These are phyloP conservation scores for Fregata magnificens DNA, from an alignment of 2,113 vertebrate species.

Conservation along the genomic window DNA sequence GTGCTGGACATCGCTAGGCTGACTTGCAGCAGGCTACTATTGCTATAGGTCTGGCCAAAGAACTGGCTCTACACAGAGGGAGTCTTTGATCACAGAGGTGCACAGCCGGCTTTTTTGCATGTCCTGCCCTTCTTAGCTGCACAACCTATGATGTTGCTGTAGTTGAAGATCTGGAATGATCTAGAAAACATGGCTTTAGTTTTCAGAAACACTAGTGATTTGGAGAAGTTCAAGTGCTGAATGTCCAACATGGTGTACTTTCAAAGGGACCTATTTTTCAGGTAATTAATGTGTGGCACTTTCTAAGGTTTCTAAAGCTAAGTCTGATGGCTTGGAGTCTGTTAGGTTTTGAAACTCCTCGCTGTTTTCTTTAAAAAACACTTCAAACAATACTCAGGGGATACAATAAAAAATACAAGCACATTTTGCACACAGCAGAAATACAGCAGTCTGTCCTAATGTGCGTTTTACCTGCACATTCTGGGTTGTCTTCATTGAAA, in stretches of 20 bases:
- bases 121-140: neutral
- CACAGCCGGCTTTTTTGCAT: neutral
- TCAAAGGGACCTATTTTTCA: neutral
- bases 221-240: neutral
- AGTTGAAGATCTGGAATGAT: neutral
- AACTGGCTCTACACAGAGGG: neutral
- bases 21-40: neutral
- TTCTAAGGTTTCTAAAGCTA: neutral
- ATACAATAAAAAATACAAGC: neutral
- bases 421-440: neutral
- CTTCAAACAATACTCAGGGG: neutral
- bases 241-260: neutral
- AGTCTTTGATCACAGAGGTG: neutral
- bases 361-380: neutral
- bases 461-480: slow-evolving; percentile 88
- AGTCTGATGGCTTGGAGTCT: neutral
- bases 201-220: neutral
- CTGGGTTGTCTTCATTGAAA: slow-evolving; percentile 96
- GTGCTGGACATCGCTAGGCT: neutral
- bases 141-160: neutral
- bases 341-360: neutral
- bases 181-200: neutral
- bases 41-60: neutral
- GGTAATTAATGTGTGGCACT: neutral
- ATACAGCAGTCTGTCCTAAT: neutral